These are phyloP conservation scores for Galbula dea DNA, from an alignment of 2,113 vertebrate genomes.

Conservation along the genomic window DNA sequence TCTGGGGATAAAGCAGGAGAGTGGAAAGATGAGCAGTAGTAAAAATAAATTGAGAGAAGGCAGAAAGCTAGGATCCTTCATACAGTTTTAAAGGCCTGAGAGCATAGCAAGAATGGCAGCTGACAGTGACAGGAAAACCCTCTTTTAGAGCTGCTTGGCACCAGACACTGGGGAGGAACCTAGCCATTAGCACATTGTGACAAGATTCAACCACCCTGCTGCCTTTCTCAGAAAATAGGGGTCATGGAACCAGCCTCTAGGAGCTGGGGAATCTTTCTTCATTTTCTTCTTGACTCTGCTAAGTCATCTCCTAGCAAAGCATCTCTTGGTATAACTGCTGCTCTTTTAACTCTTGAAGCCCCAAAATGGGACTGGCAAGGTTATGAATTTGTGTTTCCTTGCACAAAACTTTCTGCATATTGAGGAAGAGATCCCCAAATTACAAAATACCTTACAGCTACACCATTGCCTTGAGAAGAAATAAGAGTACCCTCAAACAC, in stretches of 20 bases:
- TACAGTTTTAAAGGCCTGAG: constrained; percentile 1
- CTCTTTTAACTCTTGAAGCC: constrained; percentile 11
- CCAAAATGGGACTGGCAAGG: not conserved
- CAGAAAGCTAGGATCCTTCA: not conserved
- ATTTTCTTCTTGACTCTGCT: constrained; percentile 24
- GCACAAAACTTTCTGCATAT: fast-evolving
- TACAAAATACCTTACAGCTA: not conserved
- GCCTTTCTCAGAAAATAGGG: constrained; percentile 34
- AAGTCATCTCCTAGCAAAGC: constrained; percentile 11
- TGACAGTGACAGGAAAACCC: not conserved
- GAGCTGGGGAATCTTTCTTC: constrained; percentile 8
- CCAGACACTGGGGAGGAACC: not conserved
- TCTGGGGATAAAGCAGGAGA: not conserved
- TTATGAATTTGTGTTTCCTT: not conserved
- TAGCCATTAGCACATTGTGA: not conserved
- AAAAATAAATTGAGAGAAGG: constrained; percentile 23
- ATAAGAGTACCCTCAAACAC: fast-evolving
- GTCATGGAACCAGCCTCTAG: not conserved
- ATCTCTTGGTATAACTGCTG: not conserved
- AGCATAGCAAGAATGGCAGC: not conserved
- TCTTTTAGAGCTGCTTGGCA: not conserved
- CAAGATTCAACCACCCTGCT: not conserved
- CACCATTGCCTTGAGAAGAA: not conserved
- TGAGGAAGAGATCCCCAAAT: not conserved
- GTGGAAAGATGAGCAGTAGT: not conserved